Evolutionary conservation across 2,113 vertebrate species (phyloP).

Genomic region (Hypomesus transpacificus): DNA sequence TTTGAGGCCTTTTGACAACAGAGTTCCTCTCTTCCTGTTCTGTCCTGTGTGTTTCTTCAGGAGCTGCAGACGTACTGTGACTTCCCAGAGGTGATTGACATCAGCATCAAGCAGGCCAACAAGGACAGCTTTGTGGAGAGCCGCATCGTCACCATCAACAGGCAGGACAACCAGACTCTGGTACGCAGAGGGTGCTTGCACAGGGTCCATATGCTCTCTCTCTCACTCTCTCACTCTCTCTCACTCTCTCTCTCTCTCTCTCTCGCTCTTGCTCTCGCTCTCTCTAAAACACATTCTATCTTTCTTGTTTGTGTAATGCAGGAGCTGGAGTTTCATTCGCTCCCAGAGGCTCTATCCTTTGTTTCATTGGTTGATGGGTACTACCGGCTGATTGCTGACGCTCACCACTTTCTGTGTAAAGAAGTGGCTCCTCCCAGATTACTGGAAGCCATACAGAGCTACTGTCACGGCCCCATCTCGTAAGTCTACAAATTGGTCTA

Average conservation of each 20-base stretch:
- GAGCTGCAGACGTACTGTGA: slow-evolving; percentile 91
- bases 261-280: slow-evolving; percentile 21
- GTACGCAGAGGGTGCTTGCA: slow-evolving; percentile 56
- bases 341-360: slow-evolving; percentile 89
- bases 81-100: slow-evolving; percentile 94
- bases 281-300: not conserved
- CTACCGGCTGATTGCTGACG: slow-evolving; percentile 89
- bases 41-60: slow-evolving; percentile 60
- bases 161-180: slow-evolving; percentile 87
- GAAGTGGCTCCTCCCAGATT: slow-evolving; percentile 88
- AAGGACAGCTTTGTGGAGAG: slow-evolving; percentile 87
- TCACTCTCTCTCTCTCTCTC: not conserved
- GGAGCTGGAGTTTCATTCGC: slow-evolving; percentile 91
- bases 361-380: slow-evolving; percentile 95
- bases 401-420: slow-evolving; percentile 95
- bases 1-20: too few relatives aligned
- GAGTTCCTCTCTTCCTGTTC: not conserved
- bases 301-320: slow-evolving; percentile 41
- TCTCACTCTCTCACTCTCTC: not conserved
- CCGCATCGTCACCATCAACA: slow-evolving; percentile 92
- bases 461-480: slow-evolving; percentile 93
- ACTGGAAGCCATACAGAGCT: slow-evolving; percentile 88
- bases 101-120: slow-evolving; percentile 91
- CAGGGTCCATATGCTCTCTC: not conserved
- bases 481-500: slow-evolving; percentile 64